Conservation (phyloP, 2,888 invertebrate genomes). For the Synanthedon tipuliformis region DNA sequence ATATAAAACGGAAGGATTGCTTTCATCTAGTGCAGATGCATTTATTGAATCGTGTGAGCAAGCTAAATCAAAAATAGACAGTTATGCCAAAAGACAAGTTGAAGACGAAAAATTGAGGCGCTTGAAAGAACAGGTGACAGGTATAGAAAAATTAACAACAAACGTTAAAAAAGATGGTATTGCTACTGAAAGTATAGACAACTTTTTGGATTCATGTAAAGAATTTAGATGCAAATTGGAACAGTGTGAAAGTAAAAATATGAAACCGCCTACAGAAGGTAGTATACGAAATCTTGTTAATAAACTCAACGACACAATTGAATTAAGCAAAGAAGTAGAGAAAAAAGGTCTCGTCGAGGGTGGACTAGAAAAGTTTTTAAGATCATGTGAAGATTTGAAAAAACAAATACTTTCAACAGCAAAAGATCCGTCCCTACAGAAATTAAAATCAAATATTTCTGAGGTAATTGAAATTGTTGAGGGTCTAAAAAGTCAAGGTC, state of each 20-base stretch:
- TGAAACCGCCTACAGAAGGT: slow-evolving; percentile 2
- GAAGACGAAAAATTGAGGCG: slow-evolving; percentile 10
- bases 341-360: slow-evolving; percentile 16
- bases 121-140: slow-evolving; percentile 13
- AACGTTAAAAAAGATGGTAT: slow-evolving; percentile 11
- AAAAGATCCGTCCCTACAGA: slow-evolving; percentile 5
- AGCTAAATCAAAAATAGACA: slow-evolving; percentile 19
- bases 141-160: slow-evolving; percentile 16
- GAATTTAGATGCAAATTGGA: slow-evolving; percentile 20
- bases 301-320: slow-evolving; percentile 20
- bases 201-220: slow-evolving; percentile 20
- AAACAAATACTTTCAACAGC: slow-evolving; percentile 8
- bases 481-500: slow-evolving; percentile 17
- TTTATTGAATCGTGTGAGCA: slow-evolving; percentile 18
- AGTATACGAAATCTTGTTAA: slow-evolving; percentile 11
- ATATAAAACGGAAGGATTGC: slow-evolving; percentile 9
- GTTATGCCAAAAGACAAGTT: slow-evolving; percentile 4
- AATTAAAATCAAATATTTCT: slow-evolving; percentile 17
- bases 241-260: slow-evolving; percentile 7
- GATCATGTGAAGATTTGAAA: slow-evolving; percentile 24
- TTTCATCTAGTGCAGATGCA: slow-evolving; percentile 14
- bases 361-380: slow-evolving; percentile 22
- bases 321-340: slow-evolving; percentile 18
- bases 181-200: slow-evolving; percentile 13
- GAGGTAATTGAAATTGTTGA: slow-evolving; percentile 17